Conservation (phyloP, 2,888 invertebrate species). For the Drosophila vallismaia region DNA sequence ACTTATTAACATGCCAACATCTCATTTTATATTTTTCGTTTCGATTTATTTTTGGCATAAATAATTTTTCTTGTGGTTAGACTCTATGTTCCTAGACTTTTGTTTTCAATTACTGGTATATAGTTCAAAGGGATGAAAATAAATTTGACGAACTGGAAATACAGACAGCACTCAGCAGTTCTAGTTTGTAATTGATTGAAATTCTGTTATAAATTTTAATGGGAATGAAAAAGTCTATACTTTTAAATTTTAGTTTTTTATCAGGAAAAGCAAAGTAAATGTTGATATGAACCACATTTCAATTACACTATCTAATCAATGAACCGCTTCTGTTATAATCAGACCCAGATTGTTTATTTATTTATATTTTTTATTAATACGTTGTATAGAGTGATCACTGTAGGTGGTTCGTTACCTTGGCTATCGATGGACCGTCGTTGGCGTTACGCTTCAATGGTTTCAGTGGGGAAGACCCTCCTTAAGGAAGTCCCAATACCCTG, state of each 20-base stretch:
- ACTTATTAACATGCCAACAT: conserved; percentile 38
- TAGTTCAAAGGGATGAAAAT: conserved; percentile 15
- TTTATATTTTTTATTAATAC: not conserved
- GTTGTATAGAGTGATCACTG: conserved; percentile 12
- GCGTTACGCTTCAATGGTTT: conserved; percentile 34
- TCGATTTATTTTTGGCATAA: conserved; percentile 4
- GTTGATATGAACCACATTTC: not conserved
- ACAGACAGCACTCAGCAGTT: conserved; percentile 1
- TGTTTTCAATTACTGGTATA: conserved; percentile 24
- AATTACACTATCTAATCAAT: conserved; percentile 18
- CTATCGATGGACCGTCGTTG: conserved; percentile 11
- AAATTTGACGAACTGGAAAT: conserved; percentile 23
- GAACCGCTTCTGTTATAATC: not conserved
- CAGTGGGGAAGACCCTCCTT: conserved; percentile 10
- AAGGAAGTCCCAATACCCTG: not conserved
- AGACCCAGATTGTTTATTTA: not conserved
- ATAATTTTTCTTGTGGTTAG: conserved; percentile 24
- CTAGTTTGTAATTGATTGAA: not conserved
- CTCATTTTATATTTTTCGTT: conserved; percentile 2
- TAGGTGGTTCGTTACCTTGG: conserved; percentile 29
- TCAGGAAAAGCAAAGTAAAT: not conserved
- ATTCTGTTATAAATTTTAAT: not conserved
- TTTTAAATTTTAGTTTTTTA: not conserved
- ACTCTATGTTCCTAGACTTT: conserved; percentile 13
- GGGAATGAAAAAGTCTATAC: not conserved